A percentile compares a stretch with the other conserved stretches of the same genome.
Evolutionary conservation across 1,140 invertebrate species (phyloP).

Genomic region (Pachyrhynchus sulphureomaculatus): DNA sequence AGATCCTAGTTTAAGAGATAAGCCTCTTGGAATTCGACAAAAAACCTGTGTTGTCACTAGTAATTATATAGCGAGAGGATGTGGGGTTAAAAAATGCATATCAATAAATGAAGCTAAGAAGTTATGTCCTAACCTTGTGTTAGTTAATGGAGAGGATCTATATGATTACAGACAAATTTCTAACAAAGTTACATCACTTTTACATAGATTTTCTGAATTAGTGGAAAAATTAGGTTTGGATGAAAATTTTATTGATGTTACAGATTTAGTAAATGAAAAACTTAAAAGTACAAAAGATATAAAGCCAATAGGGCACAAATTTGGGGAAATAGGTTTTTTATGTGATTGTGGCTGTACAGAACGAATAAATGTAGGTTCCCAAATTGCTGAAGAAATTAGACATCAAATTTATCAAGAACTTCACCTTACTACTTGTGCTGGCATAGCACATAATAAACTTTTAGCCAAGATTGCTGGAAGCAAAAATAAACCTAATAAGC

Average conservation of each 20-base stretch:
- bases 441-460: constrained; percentile 81
- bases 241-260: constrained; percentile 78
- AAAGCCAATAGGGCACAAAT: constrained; percentile 58
- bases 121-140: constrained; percentile 66
- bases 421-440: constrained; percentile 76
- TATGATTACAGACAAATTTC: constrained; percentile 71
- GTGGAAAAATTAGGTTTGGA: constrained; percentile 80
- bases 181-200: constrained; percentile 64
- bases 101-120: constrained; percentile 65
- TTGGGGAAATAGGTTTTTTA: constrained; percentile 54
- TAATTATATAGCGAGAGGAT: constrained; percentile 73
- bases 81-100: constrained; percentile 74
- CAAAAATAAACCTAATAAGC: constrained; percentile 76
- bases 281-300: constrained; percentile 47
- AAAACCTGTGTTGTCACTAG: constrained; percentile 78
- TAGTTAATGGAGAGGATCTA: constrained; percentile 75
- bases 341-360: constrained; percentile 72
- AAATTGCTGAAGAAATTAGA: constrained; percentile 71
- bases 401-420: constrained; percentile 64
- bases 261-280: constrained; percentile 62
- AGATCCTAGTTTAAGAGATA: constrained; percentile 62
- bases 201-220: constrained; percentile 66
- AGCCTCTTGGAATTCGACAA: constrained; percentile 75
- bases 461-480: constrained; percentile 75
- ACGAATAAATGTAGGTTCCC: constrained; percentile 65